These are phyloP conservation scores for Tragelaphus strepsiceros DNA, from an alignment of 2,113 vertebrate genomes.

Conservation along the genomic window DNA sequence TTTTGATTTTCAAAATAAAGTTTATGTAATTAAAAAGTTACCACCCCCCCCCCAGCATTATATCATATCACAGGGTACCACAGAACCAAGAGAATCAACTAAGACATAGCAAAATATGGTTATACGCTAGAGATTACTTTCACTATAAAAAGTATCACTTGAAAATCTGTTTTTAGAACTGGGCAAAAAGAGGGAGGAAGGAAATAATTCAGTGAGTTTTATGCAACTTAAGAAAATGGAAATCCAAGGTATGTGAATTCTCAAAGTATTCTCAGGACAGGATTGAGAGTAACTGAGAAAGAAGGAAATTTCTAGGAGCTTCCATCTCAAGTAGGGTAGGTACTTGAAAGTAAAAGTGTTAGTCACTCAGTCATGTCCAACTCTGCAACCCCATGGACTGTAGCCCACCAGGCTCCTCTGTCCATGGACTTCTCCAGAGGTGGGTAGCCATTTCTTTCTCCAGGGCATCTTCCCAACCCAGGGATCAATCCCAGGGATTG, in stretches of 20 bases:
- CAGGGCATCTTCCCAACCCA: neutral
- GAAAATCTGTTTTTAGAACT: neutral
- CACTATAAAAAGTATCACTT: neutral
- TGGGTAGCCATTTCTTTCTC: neutral
- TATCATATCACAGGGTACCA: neutral
- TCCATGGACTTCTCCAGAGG: neutral
- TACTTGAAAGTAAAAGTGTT: neutral
- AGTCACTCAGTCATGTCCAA: neutral
- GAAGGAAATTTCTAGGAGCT: neutral
- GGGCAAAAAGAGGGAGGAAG: neutral
- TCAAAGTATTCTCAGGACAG: neutral
- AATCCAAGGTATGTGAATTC: neutral
- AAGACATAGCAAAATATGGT: neutral
- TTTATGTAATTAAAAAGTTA: neutral
- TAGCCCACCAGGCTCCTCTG: neutral
- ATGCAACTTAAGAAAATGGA: neutral
- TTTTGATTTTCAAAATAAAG: neutral
- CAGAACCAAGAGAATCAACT: neutral
- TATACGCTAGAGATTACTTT: neutral
- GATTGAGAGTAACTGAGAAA: neutral
- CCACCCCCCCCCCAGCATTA: neutral
- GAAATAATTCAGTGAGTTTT: neutral
- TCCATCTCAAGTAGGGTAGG: neutral
- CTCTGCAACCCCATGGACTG: neutral
- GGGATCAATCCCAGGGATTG: accelerated